Percentiles rank a stretch among this genome's conserved stretches.
phyloP scores from a whole-genome alignment of 2,888 invertebrate species.

The Charanyca ferruginea region DNA sequence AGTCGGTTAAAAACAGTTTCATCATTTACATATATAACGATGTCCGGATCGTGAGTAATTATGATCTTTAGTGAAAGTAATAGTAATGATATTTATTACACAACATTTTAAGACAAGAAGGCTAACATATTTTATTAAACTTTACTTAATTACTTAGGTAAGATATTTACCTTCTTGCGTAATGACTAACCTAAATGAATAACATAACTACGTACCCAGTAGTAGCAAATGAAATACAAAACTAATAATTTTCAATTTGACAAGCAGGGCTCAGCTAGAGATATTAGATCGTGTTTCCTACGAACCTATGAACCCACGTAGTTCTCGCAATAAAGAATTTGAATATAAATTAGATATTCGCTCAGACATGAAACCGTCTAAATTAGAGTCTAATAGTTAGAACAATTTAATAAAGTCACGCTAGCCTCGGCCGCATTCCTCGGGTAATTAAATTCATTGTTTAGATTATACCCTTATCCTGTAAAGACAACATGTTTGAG shows the following conservation, averaged over 20 bases:
- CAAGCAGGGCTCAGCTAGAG: conserved; percentile 7
- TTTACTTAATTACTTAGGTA: too few species aligned
- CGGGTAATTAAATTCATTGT: conserved; percentile 31
- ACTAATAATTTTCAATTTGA: conserved; percentile 1
- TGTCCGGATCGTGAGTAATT: too few species aligned
- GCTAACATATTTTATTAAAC: too few species aligned
- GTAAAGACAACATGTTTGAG: conserved; percentile 21
- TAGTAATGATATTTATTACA: too few species aligned
- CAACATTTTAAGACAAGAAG: too few species aligned
- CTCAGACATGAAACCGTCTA: conserved; percentile 35
- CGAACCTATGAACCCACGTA: neutral
- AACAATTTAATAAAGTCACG: conserved; percentile 59
- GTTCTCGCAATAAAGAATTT: neutral
- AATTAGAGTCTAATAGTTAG: conserved; percentile 45
- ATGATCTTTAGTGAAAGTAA: too few species aligned
- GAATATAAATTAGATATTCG: conserved; percentile 6
- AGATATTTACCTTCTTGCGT: neutral
- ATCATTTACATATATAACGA: too few species aligned
- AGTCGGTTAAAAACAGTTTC: too few species aligned
- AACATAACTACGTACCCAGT: neutral
- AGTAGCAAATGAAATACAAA: neutral
- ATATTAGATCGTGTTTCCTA: conserved; percentile 7
- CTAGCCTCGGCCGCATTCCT: conserved; percentile 24
- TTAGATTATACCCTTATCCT: conserved; percentile 30
- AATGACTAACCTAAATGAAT: neutral